Base-by-base conservation (phyloP, 2,113 vertebrate species). In the Struthidea cinerea region DNA sequence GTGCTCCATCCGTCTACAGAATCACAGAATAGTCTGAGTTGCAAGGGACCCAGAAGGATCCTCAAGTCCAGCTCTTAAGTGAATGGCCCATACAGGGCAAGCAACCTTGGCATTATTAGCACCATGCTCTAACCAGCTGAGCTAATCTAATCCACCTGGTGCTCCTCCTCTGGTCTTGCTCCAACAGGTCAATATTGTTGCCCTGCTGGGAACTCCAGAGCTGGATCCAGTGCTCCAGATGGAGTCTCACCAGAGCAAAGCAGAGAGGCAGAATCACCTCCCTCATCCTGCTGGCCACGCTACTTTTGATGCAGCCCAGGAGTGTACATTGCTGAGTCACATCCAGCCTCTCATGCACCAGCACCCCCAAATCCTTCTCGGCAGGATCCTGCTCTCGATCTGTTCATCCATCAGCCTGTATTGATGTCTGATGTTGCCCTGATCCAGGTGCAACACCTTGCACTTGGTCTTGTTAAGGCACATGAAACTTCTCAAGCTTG, bases 211-310 rank as follows among this genome's bases (percentile, higher is more conserved):
- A n/a, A 23, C 11, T 27, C 55, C 42, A 47, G 32, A 57, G 21
- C 13, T 59, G 21, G 17, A 33, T 44, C 14, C 14, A 59, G 16
- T 0, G 0, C 17, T 33, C 26, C 26, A 52, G 37, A 14, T 59
- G 22, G 3, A 5, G 26, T 27, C 46, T 77, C 61, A 59, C 13
- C 8, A 32, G 37, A 52, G 26, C 14, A 59, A 56, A 57, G 52
- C 2, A 42, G 52, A 83, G 32, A 35, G 27, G 11, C 24, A 53
- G 28, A 78, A n/a, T n/a, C 7, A 13, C 19, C 19, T 78, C n/a
- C 24, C 13, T 47, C n/a, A 55, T n/a, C 56, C 56, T 61, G 7
- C 33, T 53, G 23, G 23, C 46, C 28, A n/a, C 0, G 1, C 28
- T 70, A 24, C 22, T 55, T n/a, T 84, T 22, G 56, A 16, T 53